These are phyloP conservation scores for Nomada fucata DNA, from an alignment of 2,888 invertebrate species.

Conservation along the genomic window DNA sequence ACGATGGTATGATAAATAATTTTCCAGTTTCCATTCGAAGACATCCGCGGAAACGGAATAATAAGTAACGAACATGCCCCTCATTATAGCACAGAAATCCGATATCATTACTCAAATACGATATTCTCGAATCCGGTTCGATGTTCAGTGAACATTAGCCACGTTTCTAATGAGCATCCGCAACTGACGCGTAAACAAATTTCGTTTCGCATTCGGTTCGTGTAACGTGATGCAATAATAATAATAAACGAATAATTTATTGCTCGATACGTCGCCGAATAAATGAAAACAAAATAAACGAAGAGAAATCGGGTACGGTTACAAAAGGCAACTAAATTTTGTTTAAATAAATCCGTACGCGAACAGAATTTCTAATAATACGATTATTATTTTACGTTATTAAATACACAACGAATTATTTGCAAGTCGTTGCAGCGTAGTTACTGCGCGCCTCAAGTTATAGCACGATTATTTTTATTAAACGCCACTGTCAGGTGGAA, in stretches of 20 bases:
- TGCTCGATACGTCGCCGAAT: too few relatives aligned
- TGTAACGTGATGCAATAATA: background rate
- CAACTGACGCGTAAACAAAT: background rate
- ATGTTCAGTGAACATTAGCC: constrained; percentile 3
- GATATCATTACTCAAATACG: constrained; percentile 26
- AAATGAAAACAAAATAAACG: too few relatives aligned
- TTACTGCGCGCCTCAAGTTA: too few relatives aligned
- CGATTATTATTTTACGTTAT: too few relatives aligned
- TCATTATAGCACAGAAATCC: background rate
- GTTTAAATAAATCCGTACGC: too few relatives aligned
- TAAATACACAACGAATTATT: too few relatives aligned
- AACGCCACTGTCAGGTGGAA: background rate
- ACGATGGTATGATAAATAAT: background rate
- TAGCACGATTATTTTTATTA: too few relatives aligned
- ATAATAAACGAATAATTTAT: background rate
- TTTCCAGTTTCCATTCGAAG: background rate
- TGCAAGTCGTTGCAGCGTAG: too few relatives aligned
- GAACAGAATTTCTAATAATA: too few relatives aligned
- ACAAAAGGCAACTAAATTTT: too few relatives aligned
- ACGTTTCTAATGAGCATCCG: background rate
- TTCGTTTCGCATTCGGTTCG: background rate
- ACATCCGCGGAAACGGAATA: constrained; percentile 23
- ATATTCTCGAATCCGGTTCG: background rate
- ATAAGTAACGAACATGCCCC: constrained; percentile 41
- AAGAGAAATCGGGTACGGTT: too few relatives aligned